Base-by-base conservation (phyloP, 2,113 vertebrate genomes). In the Ceratotherium simum region DNA sequence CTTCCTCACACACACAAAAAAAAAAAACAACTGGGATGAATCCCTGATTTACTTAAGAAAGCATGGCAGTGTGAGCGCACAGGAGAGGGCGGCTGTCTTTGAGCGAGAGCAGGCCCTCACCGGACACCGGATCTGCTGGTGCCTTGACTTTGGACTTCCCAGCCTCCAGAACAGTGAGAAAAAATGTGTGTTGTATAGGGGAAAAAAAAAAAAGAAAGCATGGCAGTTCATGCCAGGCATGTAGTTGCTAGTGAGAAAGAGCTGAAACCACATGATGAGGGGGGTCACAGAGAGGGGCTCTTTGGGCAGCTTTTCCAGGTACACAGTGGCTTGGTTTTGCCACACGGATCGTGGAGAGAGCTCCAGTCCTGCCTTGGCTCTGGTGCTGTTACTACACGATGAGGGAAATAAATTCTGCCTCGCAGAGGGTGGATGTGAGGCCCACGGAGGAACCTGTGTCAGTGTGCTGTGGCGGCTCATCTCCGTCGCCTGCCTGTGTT, bases 381-480 rank as follows among this genome's bases (percentile, higher is more conserved):
- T 3, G 4, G 64, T 8, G 69, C 14, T 9, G 2, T 83, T 10
- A 33, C 48, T 39, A 1, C 23, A 6, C 51, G 12, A 18, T 0
- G 16, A 29, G 69, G 56, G 33, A 20, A 29, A 39, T 13, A 3
- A 25, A 0, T 0, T 46, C 17, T 0, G 31, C 78, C 78, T 29
- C 60, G 56, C 21, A 2, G 9, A 5, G 56, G 69, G 17, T 60
- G 9, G 9, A 20, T 0, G 25, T 0, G 31, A 14, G 56, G 46
- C 89, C 65, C 20, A 1, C 7, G 42, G 11, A 51, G 60, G 9
- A 27, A 2, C 36, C 4, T 0, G 20, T 0, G 5, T 6, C 33
- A 5, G 5, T 0, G 0, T 4, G 27, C 54, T 0, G 8, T 1
- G 80, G 33, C 4, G 0, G 54, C 69, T 31, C 12, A 2, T 42